These are phyloP conservation scores for Megaustenia siamemsis DNA, from an alignment of 2,888 invertebrate species.

Conservation along the genomic window DNA sequence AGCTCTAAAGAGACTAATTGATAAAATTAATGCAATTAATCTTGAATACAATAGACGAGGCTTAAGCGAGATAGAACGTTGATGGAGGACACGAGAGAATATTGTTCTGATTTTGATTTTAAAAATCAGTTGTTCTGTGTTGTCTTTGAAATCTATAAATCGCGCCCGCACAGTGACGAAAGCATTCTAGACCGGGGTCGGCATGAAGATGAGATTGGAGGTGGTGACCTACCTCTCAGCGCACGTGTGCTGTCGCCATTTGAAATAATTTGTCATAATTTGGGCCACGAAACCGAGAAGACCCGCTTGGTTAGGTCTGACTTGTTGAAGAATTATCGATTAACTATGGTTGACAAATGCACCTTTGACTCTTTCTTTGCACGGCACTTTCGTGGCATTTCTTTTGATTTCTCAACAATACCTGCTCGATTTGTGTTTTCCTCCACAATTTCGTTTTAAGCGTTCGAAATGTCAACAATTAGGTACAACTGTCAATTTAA, in stretches of 20 bases:
- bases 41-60: conserved; percentile 13
- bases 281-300: neutral
- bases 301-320: neutral
- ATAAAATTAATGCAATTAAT: conserved; percentile 40
- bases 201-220: conserved; percentile 32
- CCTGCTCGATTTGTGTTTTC: too few relatives aligned
- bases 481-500: too few relatives aligned
- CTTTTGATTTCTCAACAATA: too few relatives aligned
- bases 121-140: neutral
- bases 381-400: too few relatives aligned
- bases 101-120: conserved; percentile 22
- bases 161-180: conserved; percentile 22
- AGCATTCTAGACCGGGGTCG: conserved; percentile 11
- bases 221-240: neutral
- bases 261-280: conserved; percentile 28
- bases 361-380: too few relatives aligned
- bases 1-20: conserved; percentile 31
- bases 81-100: conserved; percentile 16
- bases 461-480: too few relatives aligned
- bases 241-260: conserved; percentile 30
- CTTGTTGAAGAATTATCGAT: neutral
- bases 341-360: too few relatives aligned
- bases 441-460: too few relatives aligned
- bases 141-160: conserved; percentile 14
- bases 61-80: neutral